These are phyloP conservation scores for Malurus elegans DNA, from an alignment of 2,113 vertebrate species.

Conservation along the genomic window DNA sequence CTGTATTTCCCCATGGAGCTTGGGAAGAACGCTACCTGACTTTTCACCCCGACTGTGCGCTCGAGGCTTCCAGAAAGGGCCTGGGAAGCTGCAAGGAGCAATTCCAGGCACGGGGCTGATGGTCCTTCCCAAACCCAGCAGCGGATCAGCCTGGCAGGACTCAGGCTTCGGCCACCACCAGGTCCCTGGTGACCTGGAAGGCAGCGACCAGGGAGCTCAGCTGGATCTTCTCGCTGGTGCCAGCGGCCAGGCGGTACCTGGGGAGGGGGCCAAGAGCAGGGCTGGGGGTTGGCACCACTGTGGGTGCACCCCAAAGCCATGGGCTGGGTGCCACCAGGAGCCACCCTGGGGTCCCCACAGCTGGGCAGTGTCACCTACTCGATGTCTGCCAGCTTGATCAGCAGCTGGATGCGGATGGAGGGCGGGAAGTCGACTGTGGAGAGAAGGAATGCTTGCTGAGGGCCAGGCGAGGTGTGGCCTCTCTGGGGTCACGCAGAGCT, in stretches of 20 bases:
- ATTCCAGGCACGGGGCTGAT: rapidly evolving
- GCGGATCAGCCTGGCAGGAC: rapidly evolving
- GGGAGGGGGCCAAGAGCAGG: not conserved
- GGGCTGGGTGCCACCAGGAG: not conserved
- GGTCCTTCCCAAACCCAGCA: not conserved
- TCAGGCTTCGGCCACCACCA: conserved; percentile 86
- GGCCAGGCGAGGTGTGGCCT: not conserved
- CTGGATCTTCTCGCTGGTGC: conserved; percentile 95
- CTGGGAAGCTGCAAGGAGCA: not conserved
- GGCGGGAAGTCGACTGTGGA: conserved; percentile 90
- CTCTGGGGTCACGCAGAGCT: rapidly evolving
- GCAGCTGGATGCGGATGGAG: conserved; percentile 84
- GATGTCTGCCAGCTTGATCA: conserved; percentile 91
- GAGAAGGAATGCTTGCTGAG: not conserved
- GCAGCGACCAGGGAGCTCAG: conserved; percentile 93
- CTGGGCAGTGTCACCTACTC: conserved; percentile 80
- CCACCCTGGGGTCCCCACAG: no score
- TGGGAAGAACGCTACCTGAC: rapidly evolving
- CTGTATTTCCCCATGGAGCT: not conserved
- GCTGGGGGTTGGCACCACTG: rapidly evolving
- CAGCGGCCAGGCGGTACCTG: conserved; percentile 90
- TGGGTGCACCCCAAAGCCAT: not conserved
- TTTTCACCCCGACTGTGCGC: rapidly evolving
- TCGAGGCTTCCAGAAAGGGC: not conserved
- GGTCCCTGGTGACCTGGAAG: conserved; percentile 92